These are phyloP conservation scores for Trissonchulus latispiculum DNA, from an alignment of 2,888 invertebrate species.

Conservation along the genomic window DNA sequence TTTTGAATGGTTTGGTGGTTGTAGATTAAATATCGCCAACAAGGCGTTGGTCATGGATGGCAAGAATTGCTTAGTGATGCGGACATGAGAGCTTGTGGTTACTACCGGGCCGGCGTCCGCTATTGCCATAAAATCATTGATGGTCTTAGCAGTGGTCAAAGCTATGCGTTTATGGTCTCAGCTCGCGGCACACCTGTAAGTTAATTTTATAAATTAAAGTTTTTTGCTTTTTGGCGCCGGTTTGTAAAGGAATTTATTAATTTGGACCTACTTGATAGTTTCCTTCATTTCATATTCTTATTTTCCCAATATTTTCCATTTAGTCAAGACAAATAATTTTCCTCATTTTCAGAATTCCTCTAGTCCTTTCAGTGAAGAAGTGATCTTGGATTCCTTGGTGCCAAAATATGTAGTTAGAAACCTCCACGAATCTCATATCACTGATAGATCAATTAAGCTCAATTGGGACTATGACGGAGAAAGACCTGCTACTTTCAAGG, in stretches of 20 bases:
- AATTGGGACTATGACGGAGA: slow-evolving; percentile 19
- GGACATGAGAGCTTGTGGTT: background rate
- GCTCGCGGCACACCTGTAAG: no score
- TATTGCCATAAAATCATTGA: slow-evolving; percentile 9
- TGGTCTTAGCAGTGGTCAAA: background rate
- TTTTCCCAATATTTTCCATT: no score
- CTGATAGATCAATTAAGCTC: background rate
- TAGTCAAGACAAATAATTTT: no score
- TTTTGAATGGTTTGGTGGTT: no score
- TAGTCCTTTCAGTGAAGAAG: background rate
- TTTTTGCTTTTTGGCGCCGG: no score
- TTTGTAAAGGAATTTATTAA: no score
- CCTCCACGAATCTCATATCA: background rate
- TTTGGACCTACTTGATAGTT: no score
- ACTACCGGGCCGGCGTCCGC: background rate
- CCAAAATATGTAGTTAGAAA: slow-evolving; percentile 15
- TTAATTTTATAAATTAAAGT: no score
- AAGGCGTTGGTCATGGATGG: background rate
- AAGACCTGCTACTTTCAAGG: slow-evolving; percentile 4
- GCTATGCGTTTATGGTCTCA: slow-evolving; percentile 1
- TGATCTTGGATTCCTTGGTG: background rate
- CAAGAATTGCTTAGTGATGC: background rate
- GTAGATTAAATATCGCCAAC: background rate
- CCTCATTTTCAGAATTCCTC: slow-evolving; percentile 6
- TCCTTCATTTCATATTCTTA: no score